A percentile compares a stretch with the other conserved stretches of the same genome.
These are phyloP conservation scores for Sebastes cheni DNA, from an alignment of 2,797 vertebrate species.

Conservation along the genomic window DNA sequence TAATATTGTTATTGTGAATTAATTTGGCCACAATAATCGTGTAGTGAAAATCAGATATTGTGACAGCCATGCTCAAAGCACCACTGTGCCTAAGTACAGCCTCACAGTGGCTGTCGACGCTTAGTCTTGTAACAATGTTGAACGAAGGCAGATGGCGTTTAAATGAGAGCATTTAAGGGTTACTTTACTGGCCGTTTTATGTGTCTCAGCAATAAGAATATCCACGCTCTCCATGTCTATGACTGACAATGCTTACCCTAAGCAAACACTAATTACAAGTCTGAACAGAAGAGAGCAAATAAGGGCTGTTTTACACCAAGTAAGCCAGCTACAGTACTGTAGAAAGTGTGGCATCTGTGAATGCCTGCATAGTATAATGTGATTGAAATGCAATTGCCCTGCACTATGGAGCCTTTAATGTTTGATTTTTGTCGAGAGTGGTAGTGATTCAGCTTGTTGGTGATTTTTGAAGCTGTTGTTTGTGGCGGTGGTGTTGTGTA, in stretches of 20 bases:
- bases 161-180: background rate
- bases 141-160: background rate
- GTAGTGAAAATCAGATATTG: background rate
- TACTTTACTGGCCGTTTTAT: background rate
- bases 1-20: background rate
- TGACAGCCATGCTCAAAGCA: background rate
- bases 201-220: background rate
- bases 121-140: background rate
- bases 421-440: background rate
- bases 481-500: background rate
- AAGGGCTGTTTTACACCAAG: background rate
- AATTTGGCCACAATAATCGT: background rate
- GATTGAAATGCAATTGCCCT: background rate
- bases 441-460: slow-evolving; percentile 12
- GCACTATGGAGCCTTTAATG: background rate
- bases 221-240: background rate
- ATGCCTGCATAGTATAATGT: background rate
- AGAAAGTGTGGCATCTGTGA: background rate
- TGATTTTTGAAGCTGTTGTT: slow-evolving; percentile 2
- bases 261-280: slow-evolving; percentile 4
- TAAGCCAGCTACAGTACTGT: background rate
- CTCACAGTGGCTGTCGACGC: background rate
- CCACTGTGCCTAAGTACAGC: background rate
- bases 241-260: background rate
- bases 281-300: background rate